Conservation (phyloP, 2,113 vertebrate genomes). For the Semnornis frantzii region DNA sequence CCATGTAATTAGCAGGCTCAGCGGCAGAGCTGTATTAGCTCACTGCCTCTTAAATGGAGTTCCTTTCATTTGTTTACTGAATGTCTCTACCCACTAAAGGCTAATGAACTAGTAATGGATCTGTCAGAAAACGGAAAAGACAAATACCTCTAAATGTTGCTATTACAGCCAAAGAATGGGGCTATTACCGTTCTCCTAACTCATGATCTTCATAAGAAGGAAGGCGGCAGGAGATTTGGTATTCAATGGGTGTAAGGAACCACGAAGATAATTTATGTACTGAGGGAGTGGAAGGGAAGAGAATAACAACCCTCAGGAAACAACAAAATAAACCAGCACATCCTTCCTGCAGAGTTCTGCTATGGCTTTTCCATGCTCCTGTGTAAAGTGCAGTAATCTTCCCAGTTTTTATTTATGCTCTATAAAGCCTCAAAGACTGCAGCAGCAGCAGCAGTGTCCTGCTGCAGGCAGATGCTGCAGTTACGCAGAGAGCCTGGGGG, state of each 20-base stretch:
- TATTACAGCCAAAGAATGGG: constrained; percentile 32
- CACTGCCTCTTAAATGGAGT: constrained; percentile 63
- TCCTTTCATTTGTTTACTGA: constrained; percentile 66
- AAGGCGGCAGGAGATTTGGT: background rate
- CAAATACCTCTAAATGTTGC: constrained; percentile 59
- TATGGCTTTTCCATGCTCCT: background rate
- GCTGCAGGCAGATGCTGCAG: background rate
- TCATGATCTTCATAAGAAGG: constrained; percentile 15
- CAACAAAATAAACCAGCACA: constrained; percentile 8
- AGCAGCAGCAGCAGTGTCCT: background rate
- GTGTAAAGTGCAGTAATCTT: background rate
- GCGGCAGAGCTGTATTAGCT: constrained; percentile 52
- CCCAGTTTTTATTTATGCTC: background rate
- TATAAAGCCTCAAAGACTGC: background rate
- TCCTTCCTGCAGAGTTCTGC: background rate
- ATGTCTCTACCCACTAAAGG: constrained; percentile 62
- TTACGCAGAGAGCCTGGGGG: background rate
- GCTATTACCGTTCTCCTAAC: constrained; percentile 42
- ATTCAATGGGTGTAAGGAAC: constrained; percentile 4
- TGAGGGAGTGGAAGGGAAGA: constrained; percentile 28
- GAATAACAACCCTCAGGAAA: constrained; percentile 19
- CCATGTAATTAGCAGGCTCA: constrained; percentile 51
- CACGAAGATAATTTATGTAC: background rate
- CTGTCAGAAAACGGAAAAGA: constrained; percentile 58
- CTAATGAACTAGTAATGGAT: constrained; percentile 71